phyloP scores from a whole-genome alignment of 2,888 invertebrate genomes.

The Hirtodrosophila trivittata region DNA sequence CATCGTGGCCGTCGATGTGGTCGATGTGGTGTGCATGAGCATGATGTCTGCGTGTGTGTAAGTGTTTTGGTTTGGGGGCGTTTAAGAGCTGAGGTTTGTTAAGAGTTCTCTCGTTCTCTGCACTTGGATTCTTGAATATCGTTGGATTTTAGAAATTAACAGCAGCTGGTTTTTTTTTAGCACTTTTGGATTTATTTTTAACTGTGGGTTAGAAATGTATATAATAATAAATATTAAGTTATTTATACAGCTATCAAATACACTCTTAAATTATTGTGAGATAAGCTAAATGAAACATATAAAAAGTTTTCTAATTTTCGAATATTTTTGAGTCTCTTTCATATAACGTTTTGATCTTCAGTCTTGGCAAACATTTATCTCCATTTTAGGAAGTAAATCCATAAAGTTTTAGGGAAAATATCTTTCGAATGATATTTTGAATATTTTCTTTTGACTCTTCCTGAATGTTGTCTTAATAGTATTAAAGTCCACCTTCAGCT shows the following conservation, averaged over 20 bases:
- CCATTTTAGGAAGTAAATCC: no score
- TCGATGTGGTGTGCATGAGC: constrained; percentile 71
- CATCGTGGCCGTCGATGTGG: constrained; percentile 72
- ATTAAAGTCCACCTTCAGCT: no score
- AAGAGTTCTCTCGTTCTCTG: constrained; percentile 17
- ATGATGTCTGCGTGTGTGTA: constrained; percentile 26
- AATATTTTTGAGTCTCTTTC: no score
- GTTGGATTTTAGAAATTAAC: no score
- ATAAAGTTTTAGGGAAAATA: no score
- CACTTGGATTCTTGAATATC: constrained; percentile 25
- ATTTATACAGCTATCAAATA: not conserved
- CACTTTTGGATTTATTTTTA: constrained; percentile 34
- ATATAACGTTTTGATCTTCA: not conserved
- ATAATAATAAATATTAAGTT: not conserved
- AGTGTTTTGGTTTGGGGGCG: constrained; percentile 11
- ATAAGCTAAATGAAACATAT: no score
- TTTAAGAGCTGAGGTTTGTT: constrained; percentile 15
- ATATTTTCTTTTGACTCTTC: no score
- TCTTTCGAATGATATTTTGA: no score
- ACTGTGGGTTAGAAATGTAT: constrained; percentile 30
- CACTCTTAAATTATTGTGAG: no score
- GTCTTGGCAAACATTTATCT: not conserved
- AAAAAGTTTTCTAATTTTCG: no score
- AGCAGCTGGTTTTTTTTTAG: constrained; percentile 34
- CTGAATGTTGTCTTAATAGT: no score